A percentile compares a stretch with the other conserved stretches of the same genome.
Conservation (phyloP, 2,113 vertebrate genomes). For the Oreocharis arfaki region DNA sequence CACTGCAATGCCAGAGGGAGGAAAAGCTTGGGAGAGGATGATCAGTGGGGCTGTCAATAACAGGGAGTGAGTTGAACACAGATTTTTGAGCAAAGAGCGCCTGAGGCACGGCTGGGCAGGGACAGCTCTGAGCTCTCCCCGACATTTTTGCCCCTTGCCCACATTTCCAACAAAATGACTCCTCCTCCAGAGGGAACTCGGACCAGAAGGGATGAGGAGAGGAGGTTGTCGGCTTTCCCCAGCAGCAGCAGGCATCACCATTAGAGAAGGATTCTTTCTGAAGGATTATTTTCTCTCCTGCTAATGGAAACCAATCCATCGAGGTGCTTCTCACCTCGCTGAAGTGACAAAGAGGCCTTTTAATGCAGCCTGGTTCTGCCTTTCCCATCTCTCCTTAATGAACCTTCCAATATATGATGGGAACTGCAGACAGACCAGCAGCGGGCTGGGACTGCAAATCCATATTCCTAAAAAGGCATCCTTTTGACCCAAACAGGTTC, state of each 20-base stretch:
- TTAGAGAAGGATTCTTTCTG: neutral
- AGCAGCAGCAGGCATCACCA: neutral
- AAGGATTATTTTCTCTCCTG: neutral
- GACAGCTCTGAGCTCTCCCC: neutral
- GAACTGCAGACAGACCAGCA: neutral
- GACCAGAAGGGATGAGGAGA: neutral
- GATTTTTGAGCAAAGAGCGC: neutral
- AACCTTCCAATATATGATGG: neutral
- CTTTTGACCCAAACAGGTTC: neutral
- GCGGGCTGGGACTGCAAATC: neutral
- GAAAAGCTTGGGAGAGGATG: neutral
- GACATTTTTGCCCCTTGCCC: neutral
- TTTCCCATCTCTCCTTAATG: neutral
- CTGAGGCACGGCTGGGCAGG: neutral
- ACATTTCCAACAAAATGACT: neutral
- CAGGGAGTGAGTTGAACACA: neutral
- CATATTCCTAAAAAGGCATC: neutral
- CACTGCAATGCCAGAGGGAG: accelerated
- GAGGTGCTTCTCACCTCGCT: neutral
- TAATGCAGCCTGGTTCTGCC: neutral
- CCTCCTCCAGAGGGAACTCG: neutral
- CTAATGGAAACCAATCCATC: neutral
- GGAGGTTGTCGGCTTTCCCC: neutral
- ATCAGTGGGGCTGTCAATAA: neutral
- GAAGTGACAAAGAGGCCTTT: neutral